Evolutionary conservation across 1,140 invertebrate species (phyloP).

Genomic region (Drosophila pandora): DNA sequence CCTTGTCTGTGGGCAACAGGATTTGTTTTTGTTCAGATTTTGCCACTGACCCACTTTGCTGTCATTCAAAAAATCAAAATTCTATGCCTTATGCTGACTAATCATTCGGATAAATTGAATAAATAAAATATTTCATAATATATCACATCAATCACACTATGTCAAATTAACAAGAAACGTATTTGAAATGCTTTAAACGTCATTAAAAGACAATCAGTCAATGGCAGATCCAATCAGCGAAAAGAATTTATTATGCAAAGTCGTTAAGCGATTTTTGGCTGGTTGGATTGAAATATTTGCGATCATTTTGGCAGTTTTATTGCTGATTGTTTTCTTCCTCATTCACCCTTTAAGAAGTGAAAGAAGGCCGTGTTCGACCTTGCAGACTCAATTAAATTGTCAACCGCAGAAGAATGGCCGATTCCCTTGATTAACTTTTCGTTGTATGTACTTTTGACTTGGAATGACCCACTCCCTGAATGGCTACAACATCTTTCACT

Average conservation of each 20-base stretch:
- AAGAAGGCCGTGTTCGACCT: constrained; percentile 36
- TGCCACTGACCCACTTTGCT: constrained; percentile 58
- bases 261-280: constrained; percentile 17
- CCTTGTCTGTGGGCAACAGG: constrained; percentile 35
- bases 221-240: constrained; percentile 63
- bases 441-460: neutral
- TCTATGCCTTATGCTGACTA: constrained; percentile 49
- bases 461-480: constrained; percentile 1
- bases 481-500: constrained; percentile 41
- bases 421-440: constrained; percentile 58
- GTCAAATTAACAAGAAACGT: constrained; percentile 53
- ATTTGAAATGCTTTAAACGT: constrained; percentile 52
- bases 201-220: constrained; percentile 73
- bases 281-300: constrained; percentile 27
- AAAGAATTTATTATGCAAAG: constrained; percentile 72
- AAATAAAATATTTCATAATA: constrained; percentile 51
- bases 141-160: constrained; percentile 65
- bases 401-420: constrained; percentile 42
- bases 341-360: constrained; percentile 7
- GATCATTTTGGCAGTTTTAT: constrained; percentile 25
- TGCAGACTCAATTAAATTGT: constrained; percentile 69
- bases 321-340: constrained; percentile 19
- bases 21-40: constrained; percentile 11
- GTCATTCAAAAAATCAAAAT: constrained; percentile 54
- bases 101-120: constrained; percentile 31